Percentiles rank a stretch among this genome's conserved stretches.
Evolutionary conservation across 2,113 vertebrate genomes (phyloP).

Genomic region (Nesoenas mayeri): DNA sequence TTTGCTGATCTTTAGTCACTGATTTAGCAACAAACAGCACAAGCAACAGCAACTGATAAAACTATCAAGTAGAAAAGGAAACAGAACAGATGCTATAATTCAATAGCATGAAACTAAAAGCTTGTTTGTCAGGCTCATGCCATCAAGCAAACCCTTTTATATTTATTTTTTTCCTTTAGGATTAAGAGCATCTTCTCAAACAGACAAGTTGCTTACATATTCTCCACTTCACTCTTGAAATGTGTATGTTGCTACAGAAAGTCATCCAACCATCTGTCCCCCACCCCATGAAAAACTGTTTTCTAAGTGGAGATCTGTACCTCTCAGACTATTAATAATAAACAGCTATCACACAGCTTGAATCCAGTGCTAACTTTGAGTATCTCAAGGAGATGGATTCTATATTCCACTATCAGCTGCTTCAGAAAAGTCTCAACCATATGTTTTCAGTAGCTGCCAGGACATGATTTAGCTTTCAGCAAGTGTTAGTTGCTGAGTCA

Average conservation of each 20-base stretch:
- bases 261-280: not conserved
- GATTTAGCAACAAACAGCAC: not conserved
- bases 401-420: not conserved
- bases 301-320: not conserved
- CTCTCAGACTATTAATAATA: not conserved
- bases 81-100: not conserved
- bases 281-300: not conserved
- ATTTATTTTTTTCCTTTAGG: not conserved
- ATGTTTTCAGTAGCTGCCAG: not conserved
- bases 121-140: not conserved
- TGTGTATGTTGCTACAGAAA: not conserved
- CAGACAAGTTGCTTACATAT: not conserved
- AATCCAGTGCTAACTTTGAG: accelerated
- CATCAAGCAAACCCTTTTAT: not conserved
- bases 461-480: not conserved
- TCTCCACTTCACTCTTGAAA: not conserved
- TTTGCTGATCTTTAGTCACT: not conserved
- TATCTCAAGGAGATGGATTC: not conserved
- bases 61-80: not conserved
- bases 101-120: not conserved
- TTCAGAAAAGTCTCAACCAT: not conserved
- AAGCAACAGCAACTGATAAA: not conserved
- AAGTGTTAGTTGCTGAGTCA: not conserved
- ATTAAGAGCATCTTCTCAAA: not conserved
- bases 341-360: not conserved